Evolutionary conservation across 1,140 invertebrate genomes (phyloP).

Genomic region (Atta cephalotes): DNA sequence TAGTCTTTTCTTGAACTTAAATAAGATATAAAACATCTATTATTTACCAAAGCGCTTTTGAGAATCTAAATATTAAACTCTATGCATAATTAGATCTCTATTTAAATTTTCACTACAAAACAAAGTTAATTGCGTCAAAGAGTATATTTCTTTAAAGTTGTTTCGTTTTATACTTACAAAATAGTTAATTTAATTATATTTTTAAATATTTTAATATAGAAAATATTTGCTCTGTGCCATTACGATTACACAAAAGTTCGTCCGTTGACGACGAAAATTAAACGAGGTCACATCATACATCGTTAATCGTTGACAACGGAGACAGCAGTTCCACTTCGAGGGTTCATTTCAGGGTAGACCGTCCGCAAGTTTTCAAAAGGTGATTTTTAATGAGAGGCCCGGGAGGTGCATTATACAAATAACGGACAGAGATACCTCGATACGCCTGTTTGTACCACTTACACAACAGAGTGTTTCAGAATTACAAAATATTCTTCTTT

Average conservation of each 20-base stretch:
- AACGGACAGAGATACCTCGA: conserved; percentile 19
- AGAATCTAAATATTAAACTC: conserved; percentile 24
- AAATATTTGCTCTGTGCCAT: conserved; percentile 18
- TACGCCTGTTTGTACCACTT: conserved; percentile 14
- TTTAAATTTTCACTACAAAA: conserved; percentile 23
- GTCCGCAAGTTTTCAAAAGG: conserved; percentile 55
- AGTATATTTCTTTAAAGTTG: background rate
- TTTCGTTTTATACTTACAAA: background rate
- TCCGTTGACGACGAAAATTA: conserved; percentile 53
- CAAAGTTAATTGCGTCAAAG: background rate
- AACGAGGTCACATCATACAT: conserved; percentile 49
- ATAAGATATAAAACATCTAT: background rate
- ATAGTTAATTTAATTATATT: background rate
- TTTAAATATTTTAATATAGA: conserved; percentile 22
- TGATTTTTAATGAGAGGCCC: conserved; percentile 74
- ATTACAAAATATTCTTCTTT: conserved; percentile 3
- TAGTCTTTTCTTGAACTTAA: conserved; percentile 7
- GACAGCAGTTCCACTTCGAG: conserved; percentile 38
- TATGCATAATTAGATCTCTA: background rate
- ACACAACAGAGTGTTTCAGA: conserved; percentile 19
- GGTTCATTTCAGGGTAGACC: conserved; percentile 53
- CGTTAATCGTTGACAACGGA: conserved; percentile 61
- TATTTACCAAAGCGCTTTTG: background rate
- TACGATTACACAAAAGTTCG: conserved; percentile 9
- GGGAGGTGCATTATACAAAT: conserved; percentile 68